Base-by-base conservation (phyloP, 2,113 vertebrate species). In the Ibidorhyncha struthersii region DNA sequence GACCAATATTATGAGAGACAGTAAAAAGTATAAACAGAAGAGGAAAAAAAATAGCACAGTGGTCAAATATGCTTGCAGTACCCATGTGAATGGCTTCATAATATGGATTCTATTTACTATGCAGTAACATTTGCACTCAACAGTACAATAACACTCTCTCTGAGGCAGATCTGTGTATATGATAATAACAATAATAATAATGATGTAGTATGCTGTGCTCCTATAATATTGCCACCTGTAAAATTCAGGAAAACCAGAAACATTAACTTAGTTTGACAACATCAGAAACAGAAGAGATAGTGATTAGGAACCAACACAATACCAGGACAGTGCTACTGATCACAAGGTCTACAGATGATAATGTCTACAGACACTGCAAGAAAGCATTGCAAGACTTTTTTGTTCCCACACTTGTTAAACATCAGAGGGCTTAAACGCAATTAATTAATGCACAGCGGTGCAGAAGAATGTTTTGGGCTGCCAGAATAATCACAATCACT, bases 71-170 rank as follows among this genome's bases (percentile, higher is more conserved):
- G 14, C 32, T 65, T 84, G 36, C 49, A 65, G 49, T 20, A 55
- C 8, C 36, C 26, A 18, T 1, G 22, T 36, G 36, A 87, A 76
- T 13, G 18, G 21, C n/a, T 79, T 59, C 26, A 10, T 13, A 70
- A 49, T 22, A 32, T 4, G 21, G 36, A 26, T 61, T 62, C 26
- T 36, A 30, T 43, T 78, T 47, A 29, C 25, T 79, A 17, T 36
- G 43, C 38, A 67, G 63, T 17, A 58, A 95, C 34, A 77, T 62
- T 90, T 49, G 86, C 41, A 41, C 76, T 87, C 73, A 97, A 74
- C 43, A 47, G 29, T 32, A 79, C 55, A 86, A 90, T 79, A 96
- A 91, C 96, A 73, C 52, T 70, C 41, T 66, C 82, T 95, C 90
- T 96, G 86, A 96, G 94, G 93, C 49, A 95, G 86, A 91, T 76